Percentiles rank a stretch among this genome's conserved stretches.
These are phyloP conservation scores for Oreochromis tanganicae DNA, from an alignment of 2,113 vertebrate species.

Conservation along the genomic window DNA sequence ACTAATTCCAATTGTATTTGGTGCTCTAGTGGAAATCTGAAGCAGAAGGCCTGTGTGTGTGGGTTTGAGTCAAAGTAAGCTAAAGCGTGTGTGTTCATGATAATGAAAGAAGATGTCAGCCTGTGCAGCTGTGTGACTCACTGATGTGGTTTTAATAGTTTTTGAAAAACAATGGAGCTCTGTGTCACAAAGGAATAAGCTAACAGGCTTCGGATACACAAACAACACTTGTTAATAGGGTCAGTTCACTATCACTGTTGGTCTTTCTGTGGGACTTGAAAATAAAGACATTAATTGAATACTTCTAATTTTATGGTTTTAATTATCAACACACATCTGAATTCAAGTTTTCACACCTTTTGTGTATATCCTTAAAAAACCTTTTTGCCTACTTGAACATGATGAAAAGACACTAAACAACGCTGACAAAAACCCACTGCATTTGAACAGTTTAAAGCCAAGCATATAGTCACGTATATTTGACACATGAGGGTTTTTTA, in stretches of 20 bases:
- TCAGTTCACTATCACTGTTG: background rate
- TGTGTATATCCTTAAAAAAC: background rate
- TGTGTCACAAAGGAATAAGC: background rate
- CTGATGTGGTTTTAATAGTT: background rate
- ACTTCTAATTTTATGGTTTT: background rate
- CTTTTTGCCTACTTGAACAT: background rate
- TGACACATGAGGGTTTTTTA: accelerated
- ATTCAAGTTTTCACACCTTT: background rate
- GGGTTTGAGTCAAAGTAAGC: background rate
- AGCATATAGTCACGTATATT: background rate
- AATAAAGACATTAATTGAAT: background rate
- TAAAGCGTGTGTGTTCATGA: background rate
- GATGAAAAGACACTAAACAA: background rate
- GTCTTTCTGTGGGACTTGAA: background rate
- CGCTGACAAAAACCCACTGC: background rate
- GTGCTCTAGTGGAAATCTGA: background rate
- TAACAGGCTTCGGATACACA: background rate
- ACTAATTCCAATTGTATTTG: background rate
- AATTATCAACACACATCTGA: background rate
- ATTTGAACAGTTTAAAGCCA: background rate
- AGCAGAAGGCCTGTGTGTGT: background rate
- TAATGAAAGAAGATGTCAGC: background rate
- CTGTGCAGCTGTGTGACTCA: background rate
- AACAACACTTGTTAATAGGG: background rate
- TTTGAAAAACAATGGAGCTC: background rate